A percentile compares a stretch with the other conserved stretches of the same genome.
These are phyloP conservation scores for Betta splendens DNA, from an alignment of 2,797 vertebrate genomes.

Conservation along the genomic window DNA sequence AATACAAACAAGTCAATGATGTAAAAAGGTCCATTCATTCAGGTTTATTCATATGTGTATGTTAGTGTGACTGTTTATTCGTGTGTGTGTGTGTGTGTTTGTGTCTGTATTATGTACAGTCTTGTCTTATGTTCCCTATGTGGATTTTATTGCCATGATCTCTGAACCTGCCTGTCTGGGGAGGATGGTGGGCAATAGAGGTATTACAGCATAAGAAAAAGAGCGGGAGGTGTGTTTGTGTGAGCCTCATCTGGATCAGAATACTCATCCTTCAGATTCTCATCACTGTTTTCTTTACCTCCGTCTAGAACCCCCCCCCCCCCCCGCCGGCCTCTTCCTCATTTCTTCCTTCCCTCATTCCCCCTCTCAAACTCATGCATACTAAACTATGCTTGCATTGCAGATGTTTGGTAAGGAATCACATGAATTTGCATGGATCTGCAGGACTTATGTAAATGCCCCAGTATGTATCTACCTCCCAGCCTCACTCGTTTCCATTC, in stretches of 20 bases:
- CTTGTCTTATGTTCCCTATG: background rate
- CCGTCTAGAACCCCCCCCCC: conserved; percentile 10
- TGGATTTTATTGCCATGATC: background rate
- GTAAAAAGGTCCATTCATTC: background rate
- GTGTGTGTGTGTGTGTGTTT: background rate
- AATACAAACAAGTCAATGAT: conserved; percentile 23
- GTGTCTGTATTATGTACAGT: background rate
- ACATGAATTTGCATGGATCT: conserved; percentile 82
- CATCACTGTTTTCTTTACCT: conserved; percentile 49
- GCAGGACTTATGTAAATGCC: conserved; percentile 79
- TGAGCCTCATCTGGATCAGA: conserved; percentile 49
- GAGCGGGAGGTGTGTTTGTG: conserved; percentile 29
- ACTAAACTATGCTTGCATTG: conserved; percentile 79
- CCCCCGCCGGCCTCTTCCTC: conserved; percentile 18
- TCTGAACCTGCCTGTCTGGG: conserved; percentile 5
- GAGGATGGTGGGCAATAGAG: background rate
- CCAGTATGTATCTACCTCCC: conserved; percentile 47
- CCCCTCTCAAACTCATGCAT: conserved; percentile 66
- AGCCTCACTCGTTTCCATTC: conserved; percentile 47
- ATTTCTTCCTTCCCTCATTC: conserved; percentile 34
- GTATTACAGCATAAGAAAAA: background rate
- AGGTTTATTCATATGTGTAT: too few species aligned
- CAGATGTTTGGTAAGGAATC: conserved; percentile 74
- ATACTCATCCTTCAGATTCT: conserved; percentile 51
- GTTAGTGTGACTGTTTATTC: background rate